Conservation (phyloP, 2,797 vertebrate species). For the Catostomus latipinnis region DNA sequence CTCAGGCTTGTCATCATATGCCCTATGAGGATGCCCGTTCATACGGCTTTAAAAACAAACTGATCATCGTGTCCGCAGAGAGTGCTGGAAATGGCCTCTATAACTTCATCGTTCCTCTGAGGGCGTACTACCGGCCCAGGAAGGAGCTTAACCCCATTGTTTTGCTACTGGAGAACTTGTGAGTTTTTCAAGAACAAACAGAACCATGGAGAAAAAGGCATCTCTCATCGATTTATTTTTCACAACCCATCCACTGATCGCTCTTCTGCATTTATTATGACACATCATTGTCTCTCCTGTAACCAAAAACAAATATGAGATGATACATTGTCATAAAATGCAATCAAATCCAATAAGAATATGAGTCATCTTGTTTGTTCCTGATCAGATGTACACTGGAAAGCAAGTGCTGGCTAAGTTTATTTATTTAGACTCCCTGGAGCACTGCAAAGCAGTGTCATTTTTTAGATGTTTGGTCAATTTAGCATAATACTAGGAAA, state of each 20-base stretch:
- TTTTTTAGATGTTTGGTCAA: slow-evolving; percentile 36
- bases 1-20: slow-evolving; percentile 82
- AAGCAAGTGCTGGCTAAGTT: slow-evolving; percentile 36
- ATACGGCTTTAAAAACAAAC: slow-evolving; percentile 84
- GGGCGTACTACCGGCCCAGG: slow-evolving; percentile 83
- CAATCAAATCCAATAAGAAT: slow-evolving; percentile 76
- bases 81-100: slow-evolving; percentile 85
- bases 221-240: not conserved
- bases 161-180: slow-evolving; percentile 84
- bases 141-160: slow-evolving; percentile 87
- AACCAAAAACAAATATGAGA: slow-evolving; percentile 56
- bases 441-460: not conserved
- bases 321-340: slow-evolving; percentile 55
- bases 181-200: slow-evolving; percentile 57
- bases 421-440: slow-evolving; percentile 37
- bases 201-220: not conserved
- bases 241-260: not conserved
- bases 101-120: slow-evolving; percentile 86
- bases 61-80: slow-evolving; percentile 86
- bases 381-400: slow-evolving; percentile 47
- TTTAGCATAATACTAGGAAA: slow-evolving; percentile 31
- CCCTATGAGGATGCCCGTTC: slow-evolving; percentile 83
- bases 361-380: slow-evolving; percentile 71
- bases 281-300: slow-evolving; percentile 52
- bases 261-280: slow-evolving; percentile 37